phyloP scores from a whole-genome alignment of 2,113 vertebrate genomes.

The Bettongia penicillata region DNA sequence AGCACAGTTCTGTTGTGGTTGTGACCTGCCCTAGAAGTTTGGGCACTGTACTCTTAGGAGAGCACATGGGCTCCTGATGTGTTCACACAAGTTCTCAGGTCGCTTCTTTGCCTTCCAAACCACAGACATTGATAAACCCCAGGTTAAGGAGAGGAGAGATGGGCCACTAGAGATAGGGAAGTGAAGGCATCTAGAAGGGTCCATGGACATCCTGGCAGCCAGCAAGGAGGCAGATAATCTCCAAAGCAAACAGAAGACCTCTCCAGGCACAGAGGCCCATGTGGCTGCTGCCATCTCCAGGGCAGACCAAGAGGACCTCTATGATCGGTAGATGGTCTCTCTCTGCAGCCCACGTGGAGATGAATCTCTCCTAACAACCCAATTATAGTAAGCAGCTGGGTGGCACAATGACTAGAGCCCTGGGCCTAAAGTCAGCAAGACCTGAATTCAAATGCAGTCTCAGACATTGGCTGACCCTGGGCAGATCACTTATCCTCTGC shows the following conservation, averaged over 20 bases:
- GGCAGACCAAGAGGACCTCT: too few relatives aligned
- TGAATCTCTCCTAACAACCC: neutral
- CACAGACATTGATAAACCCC: neutral
- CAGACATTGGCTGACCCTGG: too few relatives aligned
- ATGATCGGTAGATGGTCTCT: too few relatives aligned
- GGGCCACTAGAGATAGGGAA: too few relatives aligned
- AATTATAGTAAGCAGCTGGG: neutral
- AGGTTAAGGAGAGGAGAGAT: neutral
- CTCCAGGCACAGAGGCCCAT: neutral
- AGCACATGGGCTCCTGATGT: neutral
- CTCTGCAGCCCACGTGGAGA: too few relatives aligned
- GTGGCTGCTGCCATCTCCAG: too few relatives aligned
- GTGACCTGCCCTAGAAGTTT: neutral
- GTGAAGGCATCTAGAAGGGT: too few relatives aligned
- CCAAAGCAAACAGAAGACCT: neutral
- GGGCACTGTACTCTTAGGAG: too few relatives aligned
- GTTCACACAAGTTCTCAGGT: neutral
- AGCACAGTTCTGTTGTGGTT: neutral
- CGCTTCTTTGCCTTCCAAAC: neutral
- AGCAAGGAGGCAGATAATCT: neutral
- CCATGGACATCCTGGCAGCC: neutral
- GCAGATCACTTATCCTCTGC: too few relatives aligned
- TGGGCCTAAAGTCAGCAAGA: neutral
- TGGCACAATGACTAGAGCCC: too few relatives aligned
- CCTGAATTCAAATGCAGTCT: neutral